phyloP scores from a whole-genome alignment of 2,113 vertebrate species.

The Lamprologus sp. region DNA sequence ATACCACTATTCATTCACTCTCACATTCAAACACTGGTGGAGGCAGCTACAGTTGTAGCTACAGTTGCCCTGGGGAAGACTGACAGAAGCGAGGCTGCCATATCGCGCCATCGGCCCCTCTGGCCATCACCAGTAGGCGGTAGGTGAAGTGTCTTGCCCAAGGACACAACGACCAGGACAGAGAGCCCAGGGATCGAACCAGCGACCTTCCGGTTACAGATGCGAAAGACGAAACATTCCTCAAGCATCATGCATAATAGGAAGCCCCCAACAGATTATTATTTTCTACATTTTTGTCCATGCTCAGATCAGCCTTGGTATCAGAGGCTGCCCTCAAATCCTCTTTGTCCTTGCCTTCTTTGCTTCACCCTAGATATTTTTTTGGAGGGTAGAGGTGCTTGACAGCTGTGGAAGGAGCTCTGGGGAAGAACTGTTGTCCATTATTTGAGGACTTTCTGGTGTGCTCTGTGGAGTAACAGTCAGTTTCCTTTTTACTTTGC shows the following conservation, averaged over 20 bases:
- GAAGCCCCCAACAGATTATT: neutral
- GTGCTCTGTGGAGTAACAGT: neutral
- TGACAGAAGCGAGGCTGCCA: too few relatives aligned
- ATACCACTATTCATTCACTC: too few relatives aligned
- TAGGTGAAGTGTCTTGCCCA: too few relatives aligned
- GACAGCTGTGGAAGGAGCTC: neutral
- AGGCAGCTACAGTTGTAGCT: too few relatives aligned
- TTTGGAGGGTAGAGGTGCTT: neutral
- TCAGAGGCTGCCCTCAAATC: neutral
- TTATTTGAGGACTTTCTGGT: neutral
- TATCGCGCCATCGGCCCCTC: too few relatives aligned
- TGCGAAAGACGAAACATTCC: neutral
- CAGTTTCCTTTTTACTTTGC: neutral
- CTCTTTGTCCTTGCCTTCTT: neutral
- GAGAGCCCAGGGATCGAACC: too few relatives aligned
- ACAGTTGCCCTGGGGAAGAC: too few relatives aligned
- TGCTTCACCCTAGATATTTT: neutral
- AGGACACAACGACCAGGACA: too few relatives aligned
- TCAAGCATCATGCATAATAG: neutral
- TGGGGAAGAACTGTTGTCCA: neutral
- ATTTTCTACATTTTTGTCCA: neutral
- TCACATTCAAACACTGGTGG: too few relatives aligned
- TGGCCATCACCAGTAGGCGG: too few relatives aligned
- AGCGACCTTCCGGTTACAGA: too few relatives aligned
- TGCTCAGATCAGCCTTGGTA: neutral